These are phyloP conservation scores for Steinernema khuongi DNA, from an alignment of 1,140 invertebrate species.

Conservation along the genomic window DNA sequence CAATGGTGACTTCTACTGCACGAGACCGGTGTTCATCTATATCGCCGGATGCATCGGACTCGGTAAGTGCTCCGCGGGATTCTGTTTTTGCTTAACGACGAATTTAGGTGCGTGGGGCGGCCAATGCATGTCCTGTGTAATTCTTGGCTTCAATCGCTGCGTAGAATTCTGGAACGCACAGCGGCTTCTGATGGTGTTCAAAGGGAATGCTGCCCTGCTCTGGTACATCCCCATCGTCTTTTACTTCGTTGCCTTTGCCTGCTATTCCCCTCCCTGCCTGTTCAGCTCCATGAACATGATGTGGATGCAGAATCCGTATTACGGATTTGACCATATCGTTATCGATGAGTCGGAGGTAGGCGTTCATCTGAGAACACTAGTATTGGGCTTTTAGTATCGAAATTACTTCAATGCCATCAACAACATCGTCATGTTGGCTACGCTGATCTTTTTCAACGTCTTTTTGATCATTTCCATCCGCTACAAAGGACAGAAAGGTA, in stretches of 20 bases:
- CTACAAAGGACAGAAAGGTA: not conserved
- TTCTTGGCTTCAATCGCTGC: not conserved
- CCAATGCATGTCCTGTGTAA: not conserved
- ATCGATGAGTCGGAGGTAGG: not conserved
- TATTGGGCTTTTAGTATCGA: not conserved
- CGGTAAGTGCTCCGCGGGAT: not conserved
- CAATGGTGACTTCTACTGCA: not conserved
- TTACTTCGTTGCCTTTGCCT: not conserved
- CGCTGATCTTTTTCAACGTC: not conserved
- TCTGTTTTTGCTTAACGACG: not conserved
- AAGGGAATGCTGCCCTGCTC: not conserved
- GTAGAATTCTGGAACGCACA: not conserved
- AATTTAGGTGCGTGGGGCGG: not conserved
- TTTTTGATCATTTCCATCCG: not conserved
- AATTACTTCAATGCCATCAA: not conserved
- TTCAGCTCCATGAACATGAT: not conserved
- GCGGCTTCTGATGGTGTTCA: not conserved
- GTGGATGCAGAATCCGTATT: not conserved
- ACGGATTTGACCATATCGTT: not conserved
- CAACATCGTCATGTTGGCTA: not conserved
- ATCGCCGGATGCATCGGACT: not conserved
- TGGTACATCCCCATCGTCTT: not conserved
- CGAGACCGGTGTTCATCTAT: not conserved
- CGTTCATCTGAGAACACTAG: too few relatives aligned
- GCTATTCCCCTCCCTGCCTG: not conserved